Evolutionary conservation across 2,888 invertebrate genomes (phyloP).

Genomic region (Ichneumoninae sp.): DNA sequence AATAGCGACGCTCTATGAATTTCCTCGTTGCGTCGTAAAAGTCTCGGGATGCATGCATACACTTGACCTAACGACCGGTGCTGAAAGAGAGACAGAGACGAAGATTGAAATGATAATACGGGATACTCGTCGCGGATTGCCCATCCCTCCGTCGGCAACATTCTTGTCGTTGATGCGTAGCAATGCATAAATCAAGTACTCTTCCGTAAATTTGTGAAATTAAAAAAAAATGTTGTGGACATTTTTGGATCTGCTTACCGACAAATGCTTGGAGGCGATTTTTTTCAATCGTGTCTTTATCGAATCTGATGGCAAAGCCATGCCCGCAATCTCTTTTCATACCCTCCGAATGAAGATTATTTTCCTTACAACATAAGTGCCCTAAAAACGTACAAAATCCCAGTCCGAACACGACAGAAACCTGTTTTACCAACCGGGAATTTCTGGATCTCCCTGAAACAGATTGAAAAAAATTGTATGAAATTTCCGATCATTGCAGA

Average conservation of each 20-base stretch:
- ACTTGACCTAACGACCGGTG: constrained; percentile 52
- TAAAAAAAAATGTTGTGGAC: not conserved
- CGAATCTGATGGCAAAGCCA: not conserved
- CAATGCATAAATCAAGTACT: constrained; percentile 21
- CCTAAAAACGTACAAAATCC: not conserved
- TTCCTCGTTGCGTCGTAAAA: constrained; percentile 25
- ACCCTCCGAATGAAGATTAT: not conserved
- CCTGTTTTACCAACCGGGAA: not conserved
- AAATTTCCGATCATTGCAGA: constrained; percentile 51
- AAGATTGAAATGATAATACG: constrained; percentile 46
- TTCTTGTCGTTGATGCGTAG: constrained; percentile 31
- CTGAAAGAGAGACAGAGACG: not conserved
- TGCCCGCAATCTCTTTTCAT: not conserved
- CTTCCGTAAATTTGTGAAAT: not conserved
- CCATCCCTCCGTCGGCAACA: constrained; percentile 57
- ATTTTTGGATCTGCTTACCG: not conserved
- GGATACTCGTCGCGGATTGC: constrained; percentile 20
- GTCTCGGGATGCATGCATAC: constrained; percentile 29
- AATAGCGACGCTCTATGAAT: not conserved
- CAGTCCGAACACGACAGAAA: not conserved
- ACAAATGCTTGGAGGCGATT: not conserved
- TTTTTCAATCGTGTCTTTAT: not conserved
- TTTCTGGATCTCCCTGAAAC: not conserved
- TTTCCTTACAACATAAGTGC: not conserved
- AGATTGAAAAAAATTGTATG: not conserved